Percentiles rank a stretch among this genome's conserved stretches.
These are phyloP conservation scores for Drosophila hamatofila DNA, from an alignment of 2,888 invertebrate genomes.

Conservation along the genomic window DNA sequence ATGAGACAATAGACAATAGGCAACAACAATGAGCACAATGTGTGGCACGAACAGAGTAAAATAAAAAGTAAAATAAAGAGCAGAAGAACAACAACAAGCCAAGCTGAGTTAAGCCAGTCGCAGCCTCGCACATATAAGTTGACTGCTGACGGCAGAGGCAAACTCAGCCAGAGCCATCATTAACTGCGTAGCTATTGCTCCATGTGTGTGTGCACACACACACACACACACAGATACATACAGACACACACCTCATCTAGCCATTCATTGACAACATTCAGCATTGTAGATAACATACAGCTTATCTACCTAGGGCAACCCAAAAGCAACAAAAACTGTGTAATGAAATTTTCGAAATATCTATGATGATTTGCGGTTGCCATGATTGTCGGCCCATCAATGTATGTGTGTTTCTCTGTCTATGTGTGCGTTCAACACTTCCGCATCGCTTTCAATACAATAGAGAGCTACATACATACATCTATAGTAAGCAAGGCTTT, in stretches of 20 bases:
- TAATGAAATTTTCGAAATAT: slow-evolving; percentile 81
- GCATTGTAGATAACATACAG: slow-evolving; percentile 77
- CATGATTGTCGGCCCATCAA: slow-evolving; percentile 42
- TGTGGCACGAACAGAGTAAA: slow-evolving; percentile 31
- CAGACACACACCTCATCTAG: slow-evolving; percentile 38
- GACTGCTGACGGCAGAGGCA: slow-evolving; percentile 51
- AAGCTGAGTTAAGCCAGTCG: slow-evolving; percentile 23
- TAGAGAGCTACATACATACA: slow-evolving; percentile 12
- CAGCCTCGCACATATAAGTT: slow-evolving; percentile 34
- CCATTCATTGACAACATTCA: slow-evolving; percentile 70
- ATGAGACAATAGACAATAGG: slow-evolving; percentile 70
- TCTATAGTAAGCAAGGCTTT: slow-evolving; percentile 25
- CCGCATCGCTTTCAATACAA: slow-evolving; percentile 50
- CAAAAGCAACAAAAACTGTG: slow-evolving; percentile 43
- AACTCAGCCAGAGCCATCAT: slow-evolving; percentile 57
- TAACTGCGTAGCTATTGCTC: slow-evolving; percentile 59
- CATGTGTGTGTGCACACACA: slow-evolving; percentile 12
- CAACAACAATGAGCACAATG: slow-evolving; percentile 26
- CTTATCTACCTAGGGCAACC: slow-evolving; percentile 52
- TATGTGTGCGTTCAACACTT: slow-evolving; percentile 52
- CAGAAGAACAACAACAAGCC: slow-evolving; percentile 18
- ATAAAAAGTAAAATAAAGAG: neutral
- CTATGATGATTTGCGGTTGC: slow-evolving; percentile 77
- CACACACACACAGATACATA: slow-evolving; percentile 43
- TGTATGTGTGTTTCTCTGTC: slow-evolving; percentile 11